Base-by-base conservation (phyloP, 2,888 invertebrate genomes). In the Agrotis clavis region DNA sequence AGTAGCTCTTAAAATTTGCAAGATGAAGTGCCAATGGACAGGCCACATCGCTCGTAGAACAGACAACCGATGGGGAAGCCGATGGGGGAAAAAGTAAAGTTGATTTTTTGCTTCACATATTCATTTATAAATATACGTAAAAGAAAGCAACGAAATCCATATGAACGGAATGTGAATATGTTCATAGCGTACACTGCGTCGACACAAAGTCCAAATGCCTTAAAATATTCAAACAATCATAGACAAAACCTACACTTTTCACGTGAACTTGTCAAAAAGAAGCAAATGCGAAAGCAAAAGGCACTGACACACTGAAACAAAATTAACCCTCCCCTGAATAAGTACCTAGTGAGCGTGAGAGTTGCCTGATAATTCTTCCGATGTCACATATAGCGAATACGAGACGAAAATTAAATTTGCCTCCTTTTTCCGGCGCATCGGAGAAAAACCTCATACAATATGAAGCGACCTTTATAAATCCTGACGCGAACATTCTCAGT, bases 351-450 rank as follows among this genome's bases (percentile, higher is more conserved):
- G 70, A 81, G 71, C 65, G 70, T 71, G 71, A 74, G 78, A 74
- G 74, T 81, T 71, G 69, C 57, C 54, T 71, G 82, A 85, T 83
- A 83, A 90, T 90, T 88, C 86, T 85, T 89, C 79, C 75, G 82
- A 84, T 88, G 90, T 90, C 90, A 88, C 84, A 89, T 89, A n/a
- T 88, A 90, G 84, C 77, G 81, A 71, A 84, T 81, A 74, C 84
- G 83, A 79, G 80, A 78, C 66, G 86, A 84, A 89, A 89, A 90
- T 89, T 88, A 77, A 88, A 89, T 90, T 90, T 88, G 70, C 82
- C 75, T 74, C 81, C 82, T 83, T 86, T 83, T 83, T 81, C 76
- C 71, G 62, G 66, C 62, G 67, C 82, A 75, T 85, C 85, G 79
- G 80, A 64, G 60, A 70, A 59, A 80, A 79, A 82, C 71, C 81